Conservation (phyloP, 1,140 invertebrate species). For the Branchinecta lindahli region DNA sequence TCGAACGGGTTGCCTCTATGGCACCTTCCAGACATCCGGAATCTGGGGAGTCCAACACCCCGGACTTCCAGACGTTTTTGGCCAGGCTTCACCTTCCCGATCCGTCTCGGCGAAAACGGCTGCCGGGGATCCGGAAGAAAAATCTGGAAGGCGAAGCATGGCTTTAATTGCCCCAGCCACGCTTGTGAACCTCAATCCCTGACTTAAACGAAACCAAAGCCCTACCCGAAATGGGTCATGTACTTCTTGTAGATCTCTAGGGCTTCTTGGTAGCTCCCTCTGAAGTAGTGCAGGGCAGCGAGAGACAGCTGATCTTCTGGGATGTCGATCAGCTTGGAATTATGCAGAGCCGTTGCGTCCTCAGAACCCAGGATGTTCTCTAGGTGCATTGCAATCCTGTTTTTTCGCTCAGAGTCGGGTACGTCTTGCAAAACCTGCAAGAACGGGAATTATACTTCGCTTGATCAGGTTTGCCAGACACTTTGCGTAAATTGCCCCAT, state of each 20-base stretch:
- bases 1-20: too few relatives aligned
- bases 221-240: constrained; percentile 35
- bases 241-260: constrained; percentile 89
- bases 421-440: not conserved
- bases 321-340: constrained; percentile 52
- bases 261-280: constrained; percentile 93
- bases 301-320: constrained; percentile 89
- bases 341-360: not conserved
- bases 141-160: too few relatives aligned
- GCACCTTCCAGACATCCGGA: too few relatives aligned
- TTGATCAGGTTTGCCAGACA: too few relatives aligned
- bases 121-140: too few relatives aligned
- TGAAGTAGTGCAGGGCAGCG: constrained; percentile 88
- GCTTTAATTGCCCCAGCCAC: too few relatives aligned
- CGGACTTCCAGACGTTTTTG: too few relatives aligned
- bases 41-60: too few relatives aligned
- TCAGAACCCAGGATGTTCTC: not conserved
- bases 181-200: too few relatives aligned
- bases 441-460: not conserved
- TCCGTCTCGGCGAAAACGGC: too few relatives aligned
- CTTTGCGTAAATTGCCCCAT: too few relatives aligned
- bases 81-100: too few relatives aligned
- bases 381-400: not conserved
- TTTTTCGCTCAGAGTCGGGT: not conserved
- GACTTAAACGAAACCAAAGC: not conserved